A percentile compares a stretch with the other conserved stretches of the same genome.
Evolutionary conservation across 30 jellyfish, hydroid and myxozoan species (phyloP).

Genomic region (Aurelia coerulea): DNA sequence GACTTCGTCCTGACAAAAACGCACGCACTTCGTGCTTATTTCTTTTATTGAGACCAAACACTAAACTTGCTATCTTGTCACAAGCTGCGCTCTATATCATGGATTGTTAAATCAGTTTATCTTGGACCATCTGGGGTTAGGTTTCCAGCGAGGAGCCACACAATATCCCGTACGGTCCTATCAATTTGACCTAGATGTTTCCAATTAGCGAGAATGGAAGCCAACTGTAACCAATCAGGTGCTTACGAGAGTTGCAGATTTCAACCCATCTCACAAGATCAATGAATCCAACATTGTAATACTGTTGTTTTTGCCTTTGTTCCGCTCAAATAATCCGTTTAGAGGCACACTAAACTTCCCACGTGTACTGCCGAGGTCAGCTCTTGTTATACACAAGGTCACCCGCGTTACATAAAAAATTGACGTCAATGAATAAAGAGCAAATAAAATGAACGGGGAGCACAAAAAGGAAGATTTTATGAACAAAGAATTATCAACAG

Average conservation of each 20-base stretch:
- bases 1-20: no score
- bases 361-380: constrained; percentile 51
- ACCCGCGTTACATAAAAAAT: no score
- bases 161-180: constrained; percentile 9
- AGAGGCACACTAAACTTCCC: constrained; percentile 43
- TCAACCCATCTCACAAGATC: background rate
- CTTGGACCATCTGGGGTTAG: no score
- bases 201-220: background rate
- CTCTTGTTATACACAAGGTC: background rate
- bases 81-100: background rate
- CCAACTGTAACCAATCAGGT: constrained; percentile 7
- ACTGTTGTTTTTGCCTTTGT: constrained; percentile 29
- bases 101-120: background rate
- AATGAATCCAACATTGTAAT: background rate
- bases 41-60: no score
- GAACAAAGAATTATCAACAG: no score
- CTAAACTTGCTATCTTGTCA: background rate
- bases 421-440: no score
- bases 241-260: constrained; percentile 27
- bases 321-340: constrained; percentile 16
- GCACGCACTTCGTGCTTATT: no score
- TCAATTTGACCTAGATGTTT: constrained; percentile 32
- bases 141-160: background rate
- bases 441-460: no score
- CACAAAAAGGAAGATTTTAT: no score